phyloP scores from a whole-genome alignment of 2,888 invertebrate species.

The Melieria crassipennis region DNA sequence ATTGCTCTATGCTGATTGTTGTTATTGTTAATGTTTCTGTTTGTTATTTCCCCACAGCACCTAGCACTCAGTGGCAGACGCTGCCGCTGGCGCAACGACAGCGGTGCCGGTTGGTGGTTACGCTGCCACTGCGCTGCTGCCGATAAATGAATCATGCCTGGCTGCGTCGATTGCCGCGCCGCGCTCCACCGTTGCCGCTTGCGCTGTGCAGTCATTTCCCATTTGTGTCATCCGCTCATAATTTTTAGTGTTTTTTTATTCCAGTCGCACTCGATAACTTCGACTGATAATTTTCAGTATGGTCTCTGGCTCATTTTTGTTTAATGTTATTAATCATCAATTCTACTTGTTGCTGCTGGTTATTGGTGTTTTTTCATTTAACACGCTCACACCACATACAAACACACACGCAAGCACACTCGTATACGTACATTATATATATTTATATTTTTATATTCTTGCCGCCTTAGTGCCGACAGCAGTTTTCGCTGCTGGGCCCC shows the following conservation, averaged over 20 bases:
- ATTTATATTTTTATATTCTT: background rate
- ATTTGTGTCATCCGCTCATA: background rate
- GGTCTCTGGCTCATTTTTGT: background rate
- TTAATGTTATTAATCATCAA: background rate
- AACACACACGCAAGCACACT: background rate
- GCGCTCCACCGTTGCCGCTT: too few relatives aligned
- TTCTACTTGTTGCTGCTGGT: background rate
- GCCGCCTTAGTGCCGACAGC: background rate
- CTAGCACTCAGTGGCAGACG: too few relatives aligned
- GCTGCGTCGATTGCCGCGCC: too few relatives aligned
- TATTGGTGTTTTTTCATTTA: background rate
- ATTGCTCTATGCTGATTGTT: too few relatives aligned
- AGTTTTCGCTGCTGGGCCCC: constrained; percentile 1
- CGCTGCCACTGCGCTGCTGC: too few relatives aligned
- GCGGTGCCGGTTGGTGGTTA: too few relatives aligned
- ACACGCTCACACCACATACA: too few relatives aligned
- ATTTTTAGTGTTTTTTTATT: constrained; percentile 11
- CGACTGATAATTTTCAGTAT: constrained; percentile 18
- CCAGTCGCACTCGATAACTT: constrained; percentile 24
- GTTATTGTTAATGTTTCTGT: too few relatives aligned
- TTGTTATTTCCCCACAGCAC: too few relatives aligned
- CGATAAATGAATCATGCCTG: too few relatives aligned
- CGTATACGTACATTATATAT: background rate
- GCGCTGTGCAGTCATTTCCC: background rate
- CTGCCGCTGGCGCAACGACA: too few relatives aligned